Evolutionary conservation across 1,140 invertebrate species (phyloP).

Genomic region (Drosophila biarmipes): DNA sequence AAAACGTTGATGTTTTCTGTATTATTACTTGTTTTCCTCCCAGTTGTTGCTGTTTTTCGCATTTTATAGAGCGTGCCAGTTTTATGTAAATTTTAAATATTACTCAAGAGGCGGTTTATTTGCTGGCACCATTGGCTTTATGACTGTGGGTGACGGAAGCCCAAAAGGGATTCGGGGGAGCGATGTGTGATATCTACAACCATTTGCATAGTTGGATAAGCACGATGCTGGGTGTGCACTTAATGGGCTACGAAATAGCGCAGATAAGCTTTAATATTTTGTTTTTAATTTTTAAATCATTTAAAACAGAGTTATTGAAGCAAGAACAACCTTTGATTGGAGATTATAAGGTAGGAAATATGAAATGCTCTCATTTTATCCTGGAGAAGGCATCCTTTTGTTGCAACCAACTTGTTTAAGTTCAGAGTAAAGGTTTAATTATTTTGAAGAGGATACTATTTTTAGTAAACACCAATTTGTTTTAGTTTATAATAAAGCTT

Average conservation of each 20-base stretch:
- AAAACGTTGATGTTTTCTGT: slow-evolving; percentile 40
- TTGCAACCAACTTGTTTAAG: slow-evolving; percentile 9
- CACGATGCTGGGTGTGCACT: slow-evolving; percentile 28
- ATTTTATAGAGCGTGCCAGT: slow-evolving; percentile 71
- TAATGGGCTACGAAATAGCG: slow-evolving; percentile 20
- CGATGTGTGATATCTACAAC: slow-evolving; percentile 37
- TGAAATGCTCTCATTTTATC: too few species aligned
- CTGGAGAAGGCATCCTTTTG: background rate
- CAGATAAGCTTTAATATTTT: slow-evolving; percentile 15
- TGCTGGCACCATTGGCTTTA: slow-evolving; percentile 30
- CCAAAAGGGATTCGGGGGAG: slow-evolving; percentile 1
- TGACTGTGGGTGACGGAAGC: slow-evolving; percentile 27
- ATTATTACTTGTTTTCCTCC: slow-evolving; percentile 16
- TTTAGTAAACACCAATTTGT: too few species aligned
- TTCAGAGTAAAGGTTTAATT: background rate
- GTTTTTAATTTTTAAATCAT: too few species aligned
- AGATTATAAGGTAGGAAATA: too few species aligned
- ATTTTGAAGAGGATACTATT: too few species aligned
- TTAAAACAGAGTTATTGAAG: too few species aligned
- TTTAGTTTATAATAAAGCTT: slow-evolving; percentile 7
- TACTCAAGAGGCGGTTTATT: slow-evolving; percentile 48
- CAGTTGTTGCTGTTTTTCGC: slow-evolving; percentile 14
- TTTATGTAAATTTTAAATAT: slow-evolving; percentile 74
- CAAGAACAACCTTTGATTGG: too few species aligned
- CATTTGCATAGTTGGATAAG: slow-evolving; percentile 49